Conservation (phyloP, 2,113 vertebrate species). For the Acanthisitta chloris region DNA sequence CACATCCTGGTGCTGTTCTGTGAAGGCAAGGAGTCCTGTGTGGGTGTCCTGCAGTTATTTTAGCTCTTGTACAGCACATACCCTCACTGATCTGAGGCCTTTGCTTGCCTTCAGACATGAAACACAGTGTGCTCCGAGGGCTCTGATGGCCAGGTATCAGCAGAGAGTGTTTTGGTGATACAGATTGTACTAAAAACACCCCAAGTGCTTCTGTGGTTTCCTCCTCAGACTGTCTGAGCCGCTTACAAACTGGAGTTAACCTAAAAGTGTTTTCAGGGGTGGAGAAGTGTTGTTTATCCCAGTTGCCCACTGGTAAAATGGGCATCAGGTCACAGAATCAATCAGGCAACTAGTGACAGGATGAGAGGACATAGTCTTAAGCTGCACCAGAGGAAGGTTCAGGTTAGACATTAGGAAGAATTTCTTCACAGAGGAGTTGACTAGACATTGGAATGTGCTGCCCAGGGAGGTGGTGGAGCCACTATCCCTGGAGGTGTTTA, state of each 20-base stretch:
- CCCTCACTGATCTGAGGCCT: background rate
- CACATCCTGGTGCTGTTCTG: background rate
- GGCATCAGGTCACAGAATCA: too few species aligned
- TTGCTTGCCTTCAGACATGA: background rate
- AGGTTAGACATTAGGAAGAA: too few species aligned
- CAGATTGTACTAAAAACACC: fast-evolving
- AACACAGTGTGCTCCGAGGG: background rate
- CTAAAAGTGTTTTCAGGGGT: background rate
- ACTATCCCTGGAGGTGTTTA: too few species aligned
- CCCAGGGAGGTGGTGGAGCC: too few species aligned
- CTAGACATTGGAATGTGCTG: too few species aligned
- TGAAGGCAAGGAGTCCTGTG: background rate
- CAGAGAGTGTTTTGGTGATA: background rate
- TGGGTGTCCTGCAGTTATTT: background rate
- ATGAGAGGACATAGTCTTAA: too few species aligned
- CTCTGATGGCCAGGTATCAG: too few species aligned
- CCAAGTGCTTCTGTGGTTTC: background rate
- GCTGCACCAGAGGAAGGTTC: too few species aligned
- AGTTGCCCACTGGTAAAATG: background rate
- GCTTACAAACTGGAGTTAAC: background rate
- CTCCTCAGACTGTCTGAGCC: too few species aligned
- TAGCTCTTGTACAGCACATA: background rate
- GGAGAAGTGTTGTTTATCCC: background rate
- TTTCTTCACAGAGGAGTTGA: too few species aligned
- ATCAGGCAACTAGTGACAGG: too few species aligned